Evolutionary conservation across 2,113 vertebrate species (phyloP).

Genomic region (Apteryx owenii): DNA sequence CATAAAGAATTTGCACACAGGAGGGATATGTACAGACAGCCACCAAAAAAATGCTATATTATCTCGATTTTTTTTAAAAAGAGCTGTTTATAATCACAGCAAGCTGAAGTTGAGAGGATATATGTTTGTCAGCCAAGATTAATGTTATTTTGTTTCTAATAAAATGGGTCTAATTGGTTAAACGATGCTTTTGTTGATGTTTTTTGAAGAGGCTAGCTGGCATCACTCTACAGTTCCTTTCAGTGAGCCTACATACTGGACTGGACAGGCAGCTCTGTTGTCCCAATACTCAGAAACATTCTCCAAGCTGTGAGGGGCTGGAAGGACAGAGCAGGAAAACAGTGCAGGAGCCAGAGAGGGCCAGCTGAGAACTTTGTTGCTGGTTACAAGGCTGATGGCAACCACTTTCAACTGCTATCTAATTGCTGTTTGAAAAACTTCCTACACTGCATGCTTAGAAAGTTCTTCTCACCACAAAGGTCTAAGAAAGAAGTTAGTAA

Average conservation of each 20-base stretch:
- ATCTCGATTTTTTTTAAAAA: background rate
- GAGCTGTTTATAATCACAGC: background rate
- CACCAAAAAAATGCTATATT: background rate
- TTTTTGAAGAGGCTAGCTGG: background rate
- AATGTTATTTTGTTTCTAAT: background rate
- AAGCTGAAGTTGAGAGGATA: background rate
- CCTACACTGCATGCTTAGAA: rapidly evolving
- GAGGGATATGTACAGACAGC: background rate
- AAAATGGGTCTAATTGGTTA: background rate
- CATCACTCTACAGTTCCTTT: background rate
- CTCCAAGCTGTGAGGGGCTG: background rate
- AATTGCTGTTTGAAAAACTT: background rate
- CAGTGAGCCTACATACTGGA: background rate
- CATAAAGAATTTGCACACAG: background rate
- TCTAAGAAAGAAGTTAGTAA: background rate
- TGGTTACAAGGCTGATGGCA: background rate
- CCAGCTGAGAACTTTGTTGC: background rate
- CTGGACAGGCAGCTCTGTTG: background rate
- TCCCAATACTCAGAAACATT: background rate
- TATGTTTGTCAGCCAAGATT: background rate
- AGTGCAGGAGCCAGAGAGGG: background rate
- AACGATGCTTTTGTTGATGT: background rate
- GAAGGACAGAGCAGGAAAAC: background rate
- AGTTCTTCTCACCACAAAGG: background rate
- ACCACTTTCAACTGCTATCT: too few relatives aligned